Percentiles rank a stretch among this genome's conserved stretches.
These are phyloP conservation scores for Cactoblastis cactorum DNA, from an alignment of 2,888 invertebrate species.

Conservation along the genomic window DNA sequence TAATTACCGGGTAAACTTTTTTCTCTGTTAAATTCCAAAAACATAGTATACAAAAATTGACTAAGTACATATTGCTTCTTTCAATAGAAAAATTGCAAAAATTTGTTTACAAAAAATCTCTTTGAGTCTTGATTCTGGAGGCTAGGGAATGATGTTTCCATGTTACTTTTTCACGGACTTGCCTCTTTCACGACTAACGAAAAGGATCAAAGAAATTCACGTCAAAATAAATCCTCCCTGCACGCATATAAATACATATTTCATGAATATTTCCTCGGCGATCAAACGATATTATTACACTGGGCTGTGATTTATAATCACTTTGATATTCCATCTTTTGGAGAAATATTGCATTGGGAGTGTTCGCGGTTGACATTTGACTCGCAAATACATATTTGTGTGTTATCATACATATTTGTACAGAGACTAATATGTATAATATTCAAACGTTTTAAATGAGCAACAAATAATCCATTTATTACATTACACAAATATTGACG, in stretches of 20 bases:
- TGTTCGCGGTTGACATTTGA: background rate
- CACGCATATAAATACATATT: constrained; percentile 9
- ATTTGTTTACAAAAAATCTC: no score
- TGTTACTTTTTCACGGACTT: background rate
- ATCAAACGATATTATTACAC: constrained; percentile 4
- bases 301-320: constrained; percentile 3
- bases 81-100: no score
- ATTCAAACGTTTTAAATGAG: no score
- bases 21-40: no score
- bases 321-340: background rate
- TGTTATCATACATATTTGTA: no score
- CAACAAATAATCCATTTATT: no score
- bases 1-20: no score
- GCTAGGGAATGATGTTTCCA: background rate
- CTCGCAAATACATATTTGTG: background rate
- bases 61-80: no score
- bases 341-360: background rate
- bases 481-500: no score
- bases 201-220: constrained; percentile 19
- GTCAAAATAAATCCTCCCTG: constrained; percentile 15
- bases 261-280: constrained; percentile 8
- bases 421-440: no score
- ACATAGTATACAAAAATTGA: no score
- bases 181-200: constrained; percentile 12
- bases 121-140: no score